These are phyloP conservation scores for Tamandua tetradactyla DNA, from an alignment of 2,797 vertebrate genomes.

Conservation along the genomic window DNA sequence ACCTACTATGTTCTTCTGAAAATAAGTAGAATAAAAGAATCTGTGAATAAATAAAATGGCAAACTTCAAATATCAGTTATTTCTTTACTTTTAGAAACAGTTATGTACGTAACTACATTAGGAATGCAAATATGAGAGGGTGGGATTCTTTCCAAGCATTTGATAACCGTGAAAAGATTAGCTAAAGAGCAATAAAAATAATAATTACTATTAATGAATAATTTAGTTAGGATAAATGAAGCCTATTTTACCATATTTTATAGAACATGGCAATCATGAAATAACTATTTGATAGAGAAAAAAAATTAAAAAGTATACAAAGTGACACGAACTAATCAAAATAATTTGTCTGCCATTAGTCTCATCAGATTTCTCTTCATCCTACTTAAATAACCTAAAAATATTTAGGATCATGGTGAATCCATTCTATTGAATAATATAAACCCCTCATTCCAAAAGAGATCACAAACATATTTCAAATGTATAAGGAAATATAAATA, in stretches of 20 bases:
- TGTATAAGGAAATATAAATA: neutral
- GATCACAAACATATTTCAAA: neutral
- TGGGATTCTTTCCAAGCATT: slow-evolving; percentile 16
- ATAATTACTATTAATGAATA: neutral
- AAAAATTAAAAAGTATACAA: neutral
- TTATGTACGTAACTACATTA: neutral
- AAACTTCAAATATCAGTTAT: neutral
- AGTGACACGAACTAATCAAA: neutral
- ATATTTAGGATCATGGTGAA: neutral
- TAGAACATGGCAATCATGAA: neutral
- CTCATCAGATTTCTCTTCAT: neutral
- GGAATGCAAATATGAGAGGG: neutral
- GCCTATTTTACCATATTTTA: neutral
- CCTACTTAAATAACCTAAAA: neutral
- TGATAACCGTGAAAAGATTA: slow-evolving; percentile 17
- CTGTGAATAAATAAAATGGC: neutral
- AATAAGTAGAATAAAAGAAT: neutral
- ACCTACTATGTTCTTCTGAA: neutral
- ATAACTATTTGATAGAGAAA: neutral
- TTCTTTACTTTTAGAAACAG: slow-evolving; percentile 33
- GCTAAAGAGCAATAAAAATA: neutral
- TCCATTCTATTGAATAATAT: neutral
- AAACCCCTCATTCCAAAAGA: neutral
- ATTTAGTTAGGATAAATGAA: neutral
- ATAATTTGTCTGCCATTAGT: neutral